These are phyloP conservation scores for Drosophila murphyi DNA, from an alignment of 1,140 invertebrate genomes.

Conservation along the genomic window DNA sequence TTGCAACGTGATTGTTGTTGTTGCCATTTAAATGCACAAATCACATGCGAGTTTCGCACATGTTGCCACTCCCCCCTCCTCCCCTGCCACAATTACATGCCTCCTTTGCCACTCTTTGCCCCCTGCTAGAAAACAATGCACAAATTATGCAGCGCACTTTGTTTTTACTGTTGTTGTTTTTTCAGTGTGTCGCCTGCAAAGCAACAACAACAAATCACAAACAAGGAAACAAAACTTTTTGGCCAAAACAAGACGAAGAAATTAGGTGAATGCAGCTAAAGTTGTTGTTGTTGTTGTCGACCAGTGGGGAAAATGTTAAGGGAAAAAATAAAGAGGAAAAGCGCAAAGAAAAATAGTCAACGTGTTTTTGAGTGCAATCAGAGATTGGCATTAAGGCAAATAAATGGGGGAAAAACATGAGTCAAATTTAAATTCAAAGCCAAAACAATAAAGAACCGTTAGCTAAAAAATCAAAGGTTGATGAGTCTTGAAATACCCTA, in stretches of 20 bases:
- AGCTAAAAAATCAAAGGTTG: neutral
- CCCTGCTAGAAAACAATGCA: slow-evolving; percentile 39
- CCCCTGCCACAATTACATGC: neutral
- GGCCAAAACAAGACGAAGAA: slow-evolving; percentile 45
- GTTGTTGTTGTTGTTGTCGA: neutral
- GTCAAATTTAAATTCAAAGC: neutral
- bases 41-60: slow-evolving; percentile 56
- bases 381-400: slow-evolving; percentile 47
- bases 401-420: slow-evolving; percentile 20
- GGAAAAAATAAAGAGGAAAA: slow-evolving; percentile 28
- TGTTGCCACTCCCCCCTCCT: slow-evolving; percentile 4
- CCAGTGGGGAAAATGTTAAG: slow-evolving; percentile 20
- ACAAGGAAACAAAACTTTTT: slow-evolving; percentile 76
- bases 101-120: neutral
- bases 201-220: slow-evolving; percentile 31
- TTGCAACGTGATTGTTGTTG: slow-evolving; percentile 19
- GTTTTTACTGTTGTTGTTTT: slow-evolving; percentile 42
- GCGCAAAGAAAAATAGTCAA: slow-evolving; percentile 40
- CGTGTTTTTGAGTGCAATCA: slow-evolving; percentile 41
- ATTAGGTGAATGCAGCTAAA: slow-evolving; percentile 72
- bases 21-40: slow-evolving; percentile 71
- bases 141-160: slow-evolving; percentile 38
- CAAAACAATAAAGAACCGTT: slow-evolving; percentile 16
- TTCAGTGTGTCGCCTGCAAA: slow-evolving; percentile 53
- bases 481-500: slow-evolving; percentile 6